These are phyloP conservation scores for Xanthorhoe spadicearia DNA, from an alignment of 2,888 invertebrate genomes.

Conservation along the genomic window DNA sequence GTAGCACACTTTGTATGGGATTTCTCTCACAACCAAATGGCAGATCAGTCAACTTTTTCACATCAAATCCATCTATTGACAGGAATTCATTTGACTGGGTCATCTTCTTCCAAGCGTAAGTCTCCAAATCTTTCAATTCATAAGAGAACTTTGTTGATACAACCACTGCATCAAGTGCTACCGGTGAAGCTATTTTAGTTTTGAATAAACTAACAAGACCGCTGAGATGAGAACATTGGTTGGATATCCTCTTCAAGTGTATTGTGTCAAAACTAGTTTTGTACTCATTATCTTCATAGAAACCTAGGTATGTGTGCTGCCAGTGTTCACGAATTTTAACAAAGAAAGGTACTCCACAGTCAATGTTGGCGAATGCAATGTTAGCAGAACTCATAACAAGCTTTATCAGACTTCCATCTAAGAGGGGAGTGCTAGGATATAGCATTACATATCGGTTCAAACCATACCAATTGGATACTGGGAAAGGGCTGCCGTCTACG, in stretches of 20 bases:
- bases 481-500: slow-evolving; percentile 79
- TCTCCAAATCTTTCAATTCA: slow-evolving; percentile 85
- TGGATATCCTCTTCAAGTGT: slow-evolving; percentile 91
- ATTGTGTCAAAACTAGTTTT: slow-evolving; percentile 95
- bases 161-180: slow-evolving; percentile 86
- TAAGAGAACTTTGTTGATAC: slow-evolving; percentile 92
- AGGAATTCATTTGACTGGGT: slow-evolving; percentile 74
- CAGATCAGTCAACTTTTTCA: slow-evolving; percentile 80
- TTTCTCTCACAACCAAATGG: slow-evolving; percentile 95
- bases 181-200: slow-evolving; percentile 91
- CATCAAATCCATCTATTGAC: slow-evolving; percentile 80
- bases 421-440: slow-evolving; percentile 86
- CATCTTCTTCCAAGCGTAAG: slow-evolving; percentile 86
- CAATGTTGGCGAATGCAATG: slow-evolving; percentile 92
- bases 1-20: slow-evolving; percentile 90
- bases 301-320: slow-evolving; percentile 92
- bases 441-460: slow-evolving; percentile 93
- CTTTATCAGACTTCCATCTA: slow-evolving; percentile 90
- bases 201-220: slow-evolving; percentile 95
- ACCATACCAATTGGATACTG: slow-evolving; percentile 91
- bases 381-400: slow-evolving; percentile 91
- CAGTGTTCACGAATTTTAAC: slow-evolving; percentile 93
- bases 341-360: slow-evolving; percentile 93
- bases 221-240: slow-evolving; percentile 92
- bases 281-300: slow-evolving; percentile 90